A percentile compares a stretch with the other conserved stretches of the same genome.
phyloP scores from a whole-genome alignment of 2,797 vertebrate genomes.

The Tokudaia muenninki region DNA sequence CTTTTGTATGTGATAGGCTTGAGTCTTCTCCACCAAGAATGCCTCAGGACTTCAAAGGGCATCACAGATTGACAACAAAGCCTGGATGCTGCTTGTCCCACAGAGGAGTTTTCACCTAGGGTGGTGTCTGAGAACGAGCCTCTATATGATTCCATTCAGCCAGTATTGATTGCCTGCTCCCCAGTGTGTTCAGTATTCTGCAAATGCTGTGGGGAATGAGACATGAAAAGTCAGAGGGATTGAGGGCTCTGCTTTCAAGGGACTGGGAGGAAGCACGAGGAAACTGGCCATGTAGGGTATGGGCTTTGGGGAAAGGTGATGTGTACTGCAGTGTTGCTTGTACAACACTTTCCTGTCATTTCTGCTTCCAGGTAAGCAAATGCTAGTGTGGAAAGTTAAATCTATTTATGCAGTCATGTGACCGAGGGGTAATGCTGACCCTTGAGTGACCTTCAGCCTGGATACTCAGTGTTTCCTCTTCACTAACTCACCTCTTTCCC shows the following conservation, averaged over 20 bases:
- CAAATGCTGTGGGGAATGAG: not conserved
- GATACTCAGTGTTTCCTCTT: not conserved
- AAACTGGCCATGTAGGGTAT: not conserved
- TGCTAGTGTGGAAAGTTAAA: not conserved
- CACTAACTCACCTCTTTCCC: not conserved
- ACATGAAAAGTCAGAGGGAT: not conserved
- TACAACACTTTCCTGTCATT: not conserved
- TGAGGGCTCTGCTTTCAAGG: not conserved
- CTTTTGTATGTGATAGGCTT: not conserved
- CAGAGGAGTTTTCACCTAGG: not conserved
- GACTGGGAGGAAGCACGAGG: not conserved
- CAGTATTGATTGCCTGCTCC: slow-evolving; percentile 20
- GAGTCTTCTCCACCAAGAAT: not conserved
- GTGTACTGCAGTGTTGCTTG: fast-evolving
- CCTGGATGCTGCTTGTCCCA: not conserved
- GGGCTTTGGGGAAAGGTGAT: not conserved
- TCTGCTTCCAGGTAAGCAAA: not conserved
- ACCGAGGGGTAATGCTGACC: fast-evolving
- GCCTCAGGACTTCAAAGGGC: slow-evolving; percentile 65
- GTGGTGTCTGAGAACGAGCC: not conserved
- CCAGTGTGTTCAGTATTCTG: not conserved
- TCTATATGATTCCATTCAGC: slow-evolving; percentile 11
- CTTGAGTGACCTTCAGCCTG: not conserved
- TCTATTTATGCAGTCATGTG: too few species aligned
- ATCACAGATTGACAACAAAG: slow-evolving; percentile 49